Base-by-base conservation (phyloP, 2,113 vertebrate species). In the Elgaria multicarinata region DNA sequence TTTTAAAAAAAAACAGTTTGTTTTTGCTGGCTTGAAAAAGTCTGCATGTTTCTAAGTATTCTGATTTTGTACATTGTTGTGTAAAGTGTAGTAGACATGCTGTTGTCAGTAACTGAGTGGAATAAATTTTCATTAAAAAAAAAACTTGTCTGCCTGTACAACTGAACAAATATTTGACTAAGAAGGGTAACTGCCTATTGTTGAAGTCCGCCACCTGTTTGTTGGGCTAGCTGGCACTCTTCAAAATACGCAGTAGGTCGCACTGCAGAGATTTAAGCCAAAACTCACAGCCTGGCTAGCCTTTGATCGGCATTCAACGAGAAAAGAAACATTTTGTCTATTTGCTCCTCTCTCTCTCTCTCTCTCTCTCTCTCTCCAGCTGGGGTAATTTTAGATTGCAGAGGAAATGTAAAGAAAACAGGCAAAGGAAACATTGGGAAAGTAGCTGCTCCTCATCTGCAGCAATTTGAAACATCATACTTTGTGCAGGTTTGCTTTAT, bases 111-210 rank as follows among this genome's bases (percentile, higher is more conserved):
- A 92, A 91, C 90, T 89, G 83, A 90, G 79, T 93, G 88, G 87
- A 93, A 93, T 87, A 91, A 88, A 86, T 94, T 95, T 95, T 93
- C 93, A 95, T 88, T n/a, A n/a, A n/a, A 95, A 93, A 90, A 88
- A 64, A 84, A 91, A 89, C 93, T 94, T 95, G 3, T 94, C 90
- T 93, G 92, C 83, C 91, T 92, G 91, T 86, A 86, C 67, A 84
- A 89, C 83, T 58, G 91, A 93, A 69, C 92, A 95, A 90, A 90
- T 89, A 83, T 92, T 88, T 95, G 93, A 74, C 92, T 90, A 92
- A 91, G 95, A 87, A 80, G 85, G 66, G 71, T 92, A 90, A 91
- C 84, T 42, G 92, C 87, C 83, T 76, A 80, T 94, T 93, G 93
- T 93, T 95, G 87, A 93, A 90, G 85, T 1, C 87, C 90, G 28